These are phyloP conservation scores for Heloderma charlesbogerti DNA, from an alignment of 2,113 vertebrate species.

Conservation along the genomic window DNA sequence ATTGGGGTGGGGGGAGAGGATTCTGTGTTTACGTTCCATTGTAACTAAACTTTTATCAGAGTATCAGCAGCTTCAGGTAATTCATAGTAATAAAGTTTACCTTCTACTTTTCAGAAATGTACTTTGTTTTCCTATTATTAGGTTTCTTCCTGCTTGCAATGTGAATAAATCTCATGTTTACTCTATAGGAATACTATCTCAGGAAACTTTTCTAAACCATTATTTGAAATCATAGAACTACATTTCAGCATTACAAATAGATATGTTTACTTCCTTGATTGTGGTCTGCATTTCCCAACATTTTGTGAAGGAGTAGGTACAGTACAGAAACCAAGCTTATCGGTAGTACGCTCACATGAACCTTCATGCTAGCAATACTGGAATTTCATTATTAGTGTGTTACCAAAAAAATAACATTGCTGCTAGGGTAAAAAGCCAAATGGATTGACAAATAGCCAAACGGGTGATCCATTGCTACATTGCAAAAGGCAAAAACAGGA, in stretches of 20 bases:
- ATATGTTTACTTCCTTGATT: not conserved
- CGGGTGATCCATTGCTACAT: not conserved
- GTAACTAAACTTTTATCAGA: constrained; percentile 11
- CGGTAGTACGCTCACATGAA: not conserved
- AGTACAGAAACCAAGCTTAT: not conserved
- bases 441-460: not conserved
- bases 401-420: not conserved
- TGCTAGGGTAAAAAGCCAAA: not conserved
- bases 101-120: constrained; percentile 10
- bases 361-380: not conserved
- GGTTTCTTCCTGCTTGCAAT: not conserved
- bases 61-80: not conserved
- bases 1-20: not conserved
- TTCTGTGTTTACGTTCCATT: not conserved
- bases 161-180: not conserved
- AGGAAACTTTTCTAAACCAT: not conserved
- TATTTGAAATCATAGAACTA: not conserved
- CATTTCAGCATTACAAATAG: not conserved
- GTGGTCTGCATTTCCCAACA: not conserved
- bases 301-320: not conserved
- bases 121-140: not conserved
- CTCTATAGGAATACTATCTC: not conserved
- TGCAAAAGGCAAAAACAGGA: not conserved
- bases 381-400: constrained; percentile 6
- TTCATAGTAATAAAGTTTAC: constrained; percentile 9